Evolutionary conservation across 2,113 vertebrate genomes (phyloP), one percentile per base, ranked within the genome.

Genomic region (Trogon melanurus): DNA sequence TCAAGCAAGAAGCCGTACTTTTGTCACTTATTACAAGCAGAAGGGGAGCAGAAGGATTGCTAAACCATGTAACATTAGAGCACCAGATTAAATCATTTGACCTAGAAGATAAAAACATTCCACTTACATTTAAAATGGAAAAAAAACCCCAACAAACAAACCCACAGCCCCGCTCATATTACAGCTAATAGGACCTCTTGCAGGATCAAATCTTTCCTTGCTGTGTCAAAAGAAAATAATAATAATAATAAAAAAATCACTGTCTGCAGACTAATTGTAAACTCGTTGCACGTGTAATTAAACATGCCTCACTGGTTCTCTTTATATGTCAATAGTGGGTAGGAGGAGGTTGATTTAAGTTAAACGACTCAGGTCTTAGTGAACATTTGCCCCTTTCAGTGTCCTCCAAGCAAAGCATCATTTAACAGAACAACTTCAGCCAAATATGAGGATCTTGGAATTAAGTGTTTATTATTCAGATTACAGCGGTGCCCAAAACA

Each of bases 261-360:
- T 88, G 89, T 65, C 82, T 88, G 67, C 65, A 91, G 88, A 79
- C 88, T 94, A 95, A 96, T 90, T 96, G 93, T 93, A 79, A 95
- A 89, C 88, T 88, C 32, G 4, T 79, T 91, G 89, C 90, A 66
- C 64, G 86, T 91, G 96, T 93, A 93, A 97, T 98, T 97, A 96
- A 95, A 80, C 91, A 93, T 71, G 96, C 81, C 90, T 96, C 93
- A 95, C 91, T 91, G 92, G 51, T 51, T 89, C 96, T 88, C 88
- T 86, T 95, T 95, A 93, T 97, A 84, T 94, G 91, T 97, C 91
- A 97, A 76, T 80, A 97, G 95, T 64, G 88, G 73, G 93, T 95
- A 97, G 95, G 94, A 97, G 93, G 96, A 96, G 94, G 96, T 74
- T 95, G 97, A 96, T 94, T 97, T 97, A 96, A 97, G 91, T 87